A percentile compares a stretch with the other conserved stretches of the same genome.
phyloP scores from a whole-genome alignment of 37 sponge, comb jelly and placozoan species.

The Theonella swinhoei region DNA sequence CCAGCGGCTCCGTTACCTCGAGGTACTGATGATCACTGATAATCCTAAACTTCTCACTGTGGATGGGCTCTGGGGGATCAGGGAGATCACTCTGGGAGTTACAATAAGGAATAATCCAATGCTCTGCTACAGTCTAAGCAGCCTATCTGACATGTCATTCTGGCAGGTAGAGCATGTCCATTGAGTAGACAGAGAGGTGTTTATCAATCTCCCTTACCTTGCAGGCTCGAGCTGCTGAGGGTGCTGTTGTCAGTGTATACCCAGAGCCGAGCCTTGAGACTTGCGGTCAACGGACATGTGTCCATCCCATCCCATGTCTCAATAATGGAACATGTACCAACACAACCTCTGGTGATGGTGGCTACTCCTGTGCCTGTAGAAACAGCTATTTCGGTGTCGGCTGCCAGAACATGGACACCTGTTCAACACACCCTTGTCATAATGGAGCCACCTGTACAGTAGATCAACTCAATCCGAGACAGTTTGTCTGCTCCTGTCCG shows the following conservation, averaged over 20 bases:
- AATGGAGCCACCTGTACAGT: constrained; percentile 28
- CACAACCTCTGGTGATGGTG: not conserved
- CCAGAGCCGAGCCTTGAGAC: constrained; percentile 15
- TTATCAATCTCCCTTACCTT: not conserved
- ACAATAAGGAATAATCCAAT: constrained; percentile 11
- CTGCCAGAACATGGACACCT: constrained; percentile 51
- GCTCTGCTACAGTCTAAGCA: constrained; percentile 55
- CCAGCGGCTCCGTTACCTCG: constrained; percentile 6
- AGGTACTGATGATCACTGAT: constrained; percentile 24
- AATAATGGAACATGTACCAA: constrained; percentile 47
- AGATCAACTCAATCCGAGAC: constrained; percentile 8
- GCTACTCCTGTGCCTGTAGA: constrained; percentile 29
- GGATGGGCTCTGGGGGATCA: constrained; percentile 60
- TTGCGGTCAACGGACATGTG: not conserved
- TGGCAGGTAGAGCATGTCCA: constrained; percentile 44
- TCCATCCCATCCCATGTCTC: constrained; percentile 40
- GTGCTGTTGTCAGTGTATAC: not conserved
- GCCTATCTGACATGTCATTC: constrained; percentile 33
- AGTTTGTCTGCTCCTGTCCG: constrained; percentile 33
- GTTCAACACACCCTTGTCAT: constrained; percentile 14
- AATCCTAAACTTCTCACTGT: constrained; percentile 40
- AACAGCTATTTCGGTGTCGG: constrained; percentile 35
- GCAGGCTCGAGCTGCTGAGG: not conserved
- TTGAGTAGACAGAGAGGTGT: not conserved
- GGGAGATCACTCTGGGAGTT: not conserved